Conservation (phyloP, 1,140 invertebrate species). For the Drosophila bocqueti region DNA sequence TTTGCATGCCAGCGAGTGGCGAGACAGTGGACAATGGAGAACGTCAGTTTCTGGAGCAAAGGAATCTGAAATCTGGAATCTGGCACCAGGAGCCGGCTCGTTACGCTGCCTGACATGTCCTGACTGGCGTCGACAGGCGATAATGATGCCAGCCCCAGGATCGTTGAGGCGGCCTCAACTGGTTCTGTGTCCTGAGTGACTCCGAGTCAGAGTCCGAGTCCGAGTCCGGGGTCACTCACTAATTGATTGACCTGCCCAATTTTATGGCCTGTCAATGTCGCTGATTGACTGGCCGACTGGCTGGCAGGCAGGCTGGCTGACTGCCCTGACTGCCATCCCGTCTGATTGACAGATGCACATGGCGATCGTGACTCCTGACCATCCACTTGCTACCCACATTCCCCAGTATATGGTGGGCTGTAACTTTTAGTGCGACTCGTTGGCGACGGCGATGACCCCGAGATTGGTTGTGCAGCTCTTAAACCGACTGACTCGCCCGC, state of each 20-base stretch:
- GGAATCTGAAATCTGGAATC: not conserved
- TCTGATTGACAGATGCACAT: slow-evolving; percentile 41
- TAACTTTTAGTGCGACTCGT: slow-evolving; percentile 45
- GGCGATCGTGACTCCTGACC: slow-evolving; percentile 13
- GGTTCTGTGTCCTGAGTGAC: not conserved
- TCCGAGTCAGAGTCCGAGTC: not conserved
- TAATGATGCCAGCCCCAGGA: slow-evolving; percentile 39
- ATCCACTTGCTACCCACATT: not conserved
- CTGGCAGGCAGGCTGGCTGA: slow-evolving; percentile 25
- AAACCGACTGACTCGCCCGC: slow-evolving; percentile 19
- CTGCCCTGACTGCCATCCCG: slow-evolving; percentile 23
- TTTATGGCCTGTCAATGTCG: slow-evolving; percentile 53
- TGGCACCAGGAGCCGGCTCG: slow-evolving; percentile 1
- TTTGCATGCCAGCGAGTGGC: slow-evolving; percentile 45
- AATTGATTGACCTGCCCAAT: slow-evolving; percentile 66
- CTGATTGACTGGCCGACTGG: slow-evolving; percentile 43
- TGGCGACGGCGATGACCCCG: slow-evolving; percentile 39
- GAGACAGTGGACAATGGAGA: slow-evolving; percentile 1
- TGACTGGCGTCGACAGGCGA: slow-evolving; percentile 52
- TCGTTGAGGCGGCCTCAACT: slow-evolving; percentile 9
- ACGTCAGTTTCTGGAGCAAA: not conserved
- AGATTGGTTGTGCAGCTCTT: slow-evolving; percentile 45
- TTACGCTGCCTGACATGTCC: slow-evolving; percentile 34
- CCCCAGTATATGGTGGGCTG: slow-evolving; percentile 17
- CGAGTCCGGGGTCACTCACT: slow-evolving; percentile 31